Percentiles rank a stretch among this genome's conserved stretches.
Conservation (phyloP, 2,888 invertebrate species). For the Notodonta dromedarius region DNA sequence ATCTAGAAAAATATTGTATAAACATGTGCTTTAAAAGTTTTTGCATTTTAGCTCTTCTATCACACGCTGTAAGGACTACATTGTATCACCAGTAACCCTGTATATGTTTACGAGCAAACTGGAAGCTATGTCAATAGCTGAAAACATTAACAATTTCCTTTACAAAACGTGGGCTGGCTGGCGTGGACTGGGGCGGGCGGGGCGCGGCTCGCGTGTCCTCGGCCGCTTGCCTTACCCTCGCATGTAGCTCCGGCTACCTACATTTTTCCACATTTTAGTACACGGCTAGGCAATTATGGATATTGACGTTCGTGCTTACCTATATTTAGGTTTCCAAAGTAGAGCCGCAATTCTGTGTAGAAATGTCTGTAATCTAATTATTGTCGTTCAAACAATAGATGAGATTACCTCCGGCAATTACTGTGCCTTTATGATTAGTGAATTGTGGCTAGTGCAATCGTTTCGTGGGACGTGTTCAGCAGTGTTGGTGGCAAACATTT, state of each 20-base stretch:
- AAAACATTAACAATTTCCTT: constrained; percentile 55
- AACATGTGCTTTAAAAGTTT: no score
- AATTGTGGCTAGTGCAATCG: no score
- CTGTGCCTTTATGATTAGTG: not conserved
- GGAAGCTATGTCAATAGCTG: constrained; percentile 50
- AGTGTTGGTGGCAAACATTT: no score
- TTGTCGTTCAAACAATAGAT: constrained; percentile 14
- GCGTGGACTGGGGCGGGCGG: constrained; percentile 17
- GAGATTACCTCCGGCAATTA: constrained; percentile 4
- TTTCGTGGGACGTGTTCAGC: no score
- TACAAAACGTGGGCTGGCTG: constrained; percentile 39
- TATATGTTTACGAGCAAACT: constrained; percentile 41
- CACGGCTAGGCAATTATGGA: constrained; percentile 57
- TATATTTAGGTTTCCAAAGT: constrained; percentile 45
- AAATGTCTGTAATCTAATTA: constrained; percentile 35
- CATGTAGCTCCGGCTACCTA: constrained; percentile 44
- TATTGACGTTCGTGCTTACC: constrained; percentile 54
- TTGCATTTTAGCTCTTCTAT: no score
- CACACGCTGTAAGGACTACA: no score
- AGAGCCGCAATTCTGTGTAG: constrained; percentile 32
- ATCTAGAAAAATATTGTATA: no score
- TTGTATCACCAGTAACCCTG: no score
- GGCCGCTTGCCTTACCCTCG: constrained; percentile 49
- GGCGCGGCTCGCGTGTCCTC: constrained; percentile 66
- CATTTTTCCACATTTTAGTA: constrained; percentile 59